Conservation (phyloP, 2,888 invertebrate genomes). For the Dasypogon diadema region DNA sequence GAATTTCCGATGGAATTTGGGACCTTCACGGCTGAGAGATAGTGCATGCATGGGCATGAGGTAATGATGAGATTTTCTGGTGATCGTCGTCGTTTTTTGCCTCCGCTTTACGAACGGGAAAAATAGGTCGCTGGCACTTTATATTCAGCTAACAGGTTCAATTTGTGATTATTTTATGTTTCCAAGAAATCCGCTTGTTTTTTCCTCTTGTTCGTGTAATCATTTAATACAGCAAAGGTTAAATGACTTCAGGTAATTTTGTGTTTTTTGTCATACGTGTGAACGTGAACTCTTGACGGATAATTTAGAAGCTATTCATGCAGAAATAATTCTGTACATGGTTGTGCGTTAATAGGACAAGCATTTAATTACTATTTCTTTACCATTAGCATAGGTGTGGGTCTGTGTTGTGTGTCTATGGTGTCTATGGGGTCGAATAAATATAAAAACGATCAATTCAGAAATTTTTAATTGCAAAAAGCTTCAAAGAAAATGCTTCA, state of each 20-base stretch:
- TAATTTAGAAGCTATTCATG: slow-evolving; percentile 23
- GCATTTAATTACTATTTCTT: slow-evolving; percentile 20
- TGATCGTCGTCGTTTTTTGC: not conserved
- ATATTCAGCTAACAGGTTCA: slow-evolving; percentile 47
- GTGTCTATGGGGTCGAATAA: too few species aligned
- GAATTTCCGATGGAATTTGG: slow-evolving; percentile 50
- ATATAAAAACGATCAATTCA: too few species aligned
- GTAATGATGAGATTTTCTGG: slow-evolving; percentile 40
- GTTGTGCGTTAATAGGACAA: not conserved
- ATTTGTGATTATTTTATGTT: slow-evolving; percentile 42
- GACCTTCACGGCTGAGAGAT: slow-evolving; percentile 51
- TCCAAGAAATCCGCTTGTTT: slow-evolving; percentile 33
- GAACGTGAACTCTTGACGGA: not conserved
- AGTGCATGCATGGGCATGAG: slow-evolving; percentile 41
- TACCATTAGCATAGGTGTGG: slow-evolving; percentile 23
- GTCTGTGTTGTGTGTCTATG: too few species aligned
- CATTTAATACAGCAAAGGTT: slow-evolving; percentile 32
- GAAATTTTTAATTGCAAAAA: too few species aligned
- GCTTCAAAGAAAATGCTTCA: too few species aligned
- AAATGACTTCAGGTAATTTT: slow-evolving; percentile 41
- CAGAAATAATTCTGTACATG: slow-evolving; percentile 24
- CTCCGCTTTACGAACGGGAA: not conserved
- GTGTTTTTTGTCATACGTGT: not conserved
- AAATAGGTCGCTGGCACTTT: slow-evolving; percentile 44
- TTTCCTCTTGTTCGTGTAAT: not conserved